Evolutionary conservation across 2,888 invertebrate genomes (phyloP), one percentile per base, ranked within the genome.

Genomic region (Gastrophysa polygoni): DNA sequence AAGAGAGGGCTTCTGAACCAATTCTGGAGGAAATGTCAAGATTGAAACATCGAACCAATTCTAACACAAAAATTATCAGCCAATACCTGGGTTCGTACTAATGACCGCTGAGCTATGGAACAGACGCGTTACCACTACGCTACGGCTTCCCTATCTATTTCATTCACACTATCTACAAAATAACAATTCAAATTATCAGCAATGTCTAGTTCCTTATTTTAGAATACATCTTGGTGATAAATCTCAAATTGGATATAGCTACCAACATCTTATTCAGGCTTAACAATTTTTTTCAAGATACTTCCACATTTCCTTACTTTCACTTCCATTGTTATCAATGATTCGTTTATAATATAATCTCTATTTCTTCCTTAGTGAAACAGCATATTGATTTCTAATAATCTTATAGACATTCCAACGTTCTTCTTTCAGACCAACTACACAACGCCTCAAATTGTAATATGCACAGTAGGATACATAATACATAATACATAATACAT

Each of bases 341-440:
- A n/a, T 49, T 49, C 11, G n/a, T 51, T 16, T 18, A 51, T 51
- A 51, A 51, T 51, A 51, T 29, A 16, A n/a, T 49, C n/a, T 49
- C 16, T 49, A 2, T 28, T 21, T 28, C 17, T 17, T 21, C 4
- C 7, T 49, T 28, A 6, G 11, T 47, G n/a, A 47, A 47, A 18
- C 47, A 20, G 6, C 47, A 47, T 47, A 47, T 34, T 32, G 17
- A 32, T 51, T 32, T 18, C 32, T 34, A 24, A 51, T 51, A 18
- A 34, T 24, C 34, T 32, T 51, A 17, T 32, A 51, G 50, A 51
- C 18, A 51, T 51, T 51, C 34, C 50, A 34, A 18, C 50, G 29
- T 50, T 50, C 17, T 17, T 49, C 49, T 49, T 49, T 24, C 16
- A 24, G 21, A 49, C 49, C 50, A 50, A 16, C 50, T 32, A 29